Base-by-base conservation (phyloP, 2,113 vertebrate genomes). In the Empidonax alnorum region DNA sequence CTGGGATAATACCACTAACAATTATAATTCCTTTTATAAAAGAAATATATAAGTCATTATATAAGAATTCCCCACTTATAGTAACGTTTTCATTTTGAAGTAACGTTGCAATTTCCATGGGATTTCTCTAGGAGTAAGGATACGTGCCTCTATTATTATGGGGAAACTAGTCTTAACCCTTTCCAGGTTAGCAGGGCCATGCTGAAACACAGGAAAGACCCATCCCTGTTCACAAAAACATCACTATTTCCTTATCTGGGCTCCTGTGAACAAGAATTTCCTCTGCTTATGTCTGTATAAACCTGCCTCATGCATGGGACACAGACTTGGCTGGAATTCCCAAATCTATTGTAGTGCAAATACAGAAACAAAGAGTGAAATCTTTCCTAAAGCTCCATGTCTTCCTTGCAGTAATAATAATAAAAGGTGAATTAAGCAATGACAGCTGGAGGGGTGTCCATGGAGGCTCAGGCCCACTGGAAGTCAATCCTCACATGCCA, bases 121-220 rank as follows among this genome's bases (percentile, higher is more conserved):
- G 23, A 44, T 84, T 80, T 90, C 49, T 87, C 61, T 46, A 56
- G 50, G 10, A 86, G 30, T 50, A 73, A 81, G 44, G 56, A 56
- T 53, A 11, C 47, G 2, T 80, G 31, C 63, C 19, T 53, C 14
- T 93, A 7, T 55, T 33, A 71, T 63, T 62, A 56, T 3, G 33
- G 19, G 47, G 20, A 75, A 89, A 67, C 6, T 23, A 47, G 4
- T 31, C 44, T 86, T 96, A 96, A 90, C 80, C 53, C 75, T 83
- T 91, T 90, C 52, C n/a, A 46, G 10, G 49, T 87, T 87, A 69
- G 4, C 28, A 76, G 12, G 16, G 16, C 47, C 15, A 42, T 35
- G 37, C 35, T 79, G 50, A 96, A 92, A 35, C 47, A 89, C 87
- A 87, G 73, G 55, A 87, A 97, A 92, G 56, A 82, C 41, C 16